Evolutionary conservation across 2,888 invertebrate genomes (phyloP), one percentile per base, ranked within the genome.

Genomic region (Sepioteuthis lessoniana): DNA sequence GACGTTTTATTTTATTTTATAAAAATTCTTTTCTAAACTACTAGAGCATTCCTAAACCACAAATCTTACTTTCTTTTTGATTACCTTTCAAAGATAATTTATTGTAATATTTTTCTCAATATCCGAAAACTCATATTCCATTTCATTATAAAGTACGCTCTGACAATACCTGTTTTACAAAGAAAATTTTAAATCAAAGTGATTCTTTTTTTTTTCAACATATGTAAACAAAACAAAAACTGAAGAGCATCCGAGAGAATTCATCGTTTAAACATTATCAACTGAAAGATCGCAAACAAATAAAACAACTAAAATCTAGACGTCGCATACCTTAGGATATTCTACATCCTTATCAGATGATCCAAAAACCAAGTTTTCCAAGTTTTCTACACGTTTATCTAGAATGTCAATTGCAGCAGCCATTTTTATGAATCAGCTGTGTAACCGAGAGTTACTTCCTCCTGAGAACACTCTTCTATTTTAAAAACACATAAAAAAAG

Each of bases 331-430:
- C 95, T 96, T 96, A 38, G 96, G 96, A 95, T 96, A 97, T 13
- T 96, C 95, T 19, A 96, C 96, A 95, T 97, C 97, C 95, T 96
- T 96, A 93, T 96, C 96, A n/a, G 96, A 95, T 25, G 95, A 95
- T 46, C 96, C 96, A 95, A 96, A 97, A 7, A 97, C 96, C 50
- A 96, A 94, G 37, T 95, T 95, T 95, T 97, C 97, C 13, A 97
- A 94, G 37, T 94, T 94, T 94, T 95, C 95, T 55, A 97, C 95
- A 90, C 96, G 94, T 91, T 95, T 95, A 91, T 96, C 96, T 93
- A 97, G 94, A 50, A 95, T 95, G 93, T 96, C 96, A 91, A 96
- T 94, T 31, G 95, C 94, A 46, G 92, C 92, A 37, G 46, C 92
- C 92, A 92, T 92, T 31, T 92, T 92, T 4, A 42, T 42, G n/a